Evolutionary conservation across 2,113 vertebrate species (phyloP).

Genomic region (Diglossa brunneiventris): DNA sequence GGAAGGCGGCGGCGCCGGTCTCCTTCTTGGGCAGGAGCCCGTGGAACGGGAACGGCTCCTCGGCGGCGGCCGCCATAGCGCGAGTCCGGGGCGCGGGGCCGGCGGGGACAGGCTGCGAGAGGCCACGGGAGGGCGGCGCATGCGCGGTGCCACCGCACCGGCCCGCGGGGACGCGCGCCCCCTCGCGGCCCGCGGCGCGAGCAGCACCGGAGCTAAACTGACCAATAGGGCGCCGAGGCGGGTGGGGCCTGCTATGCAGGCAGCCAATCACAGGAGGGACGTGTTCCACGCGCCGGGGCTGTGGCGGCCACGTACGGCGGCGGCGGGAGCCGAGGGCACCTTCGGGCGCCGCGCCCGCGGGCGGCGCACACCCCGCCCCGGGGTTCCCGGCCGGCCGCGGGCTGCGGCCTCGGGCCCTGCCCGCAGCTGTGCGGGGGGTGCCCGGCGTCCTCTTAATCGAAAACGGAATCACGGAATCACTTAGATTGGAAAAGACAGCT

Average conservation of each 20-base stretch:
- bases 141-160: neutral
- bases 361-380: no score
- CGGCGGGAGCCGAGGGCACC: neutral
- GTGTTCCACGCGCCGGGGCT: neutral
- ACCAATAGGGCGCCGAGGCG: neutral
- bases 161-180: neutral
- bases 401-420: neutral
- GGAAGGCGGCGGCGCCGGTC: conserved; percentile 89
- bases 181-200: neutral
- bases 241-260: neutral
- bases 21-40: conserved; percentile 96
- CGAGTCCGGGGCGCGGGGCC: neutral
- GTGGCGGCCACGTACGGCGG: neutral
- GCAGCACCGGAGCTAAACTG: neutral
- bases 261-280: neutral
- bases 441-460: fast-evolving
- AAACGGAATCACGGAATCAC: neutral
- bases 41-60: conserved; percentile 93
- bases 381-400: fast-evolving
- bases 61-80: conserved; percentile 85
- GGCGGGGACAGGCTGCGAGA: neutral
- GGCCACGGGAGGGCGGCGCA: neutral
- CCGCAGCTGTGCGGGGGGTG: fast-evolving
- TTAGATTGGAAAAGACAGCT: neutral
- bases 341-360: neutral